Evolutionary conservation across 2,113 vertebrate genomes (phyloP).

Genomic region (Sylvicapra grimmia): DNA sequence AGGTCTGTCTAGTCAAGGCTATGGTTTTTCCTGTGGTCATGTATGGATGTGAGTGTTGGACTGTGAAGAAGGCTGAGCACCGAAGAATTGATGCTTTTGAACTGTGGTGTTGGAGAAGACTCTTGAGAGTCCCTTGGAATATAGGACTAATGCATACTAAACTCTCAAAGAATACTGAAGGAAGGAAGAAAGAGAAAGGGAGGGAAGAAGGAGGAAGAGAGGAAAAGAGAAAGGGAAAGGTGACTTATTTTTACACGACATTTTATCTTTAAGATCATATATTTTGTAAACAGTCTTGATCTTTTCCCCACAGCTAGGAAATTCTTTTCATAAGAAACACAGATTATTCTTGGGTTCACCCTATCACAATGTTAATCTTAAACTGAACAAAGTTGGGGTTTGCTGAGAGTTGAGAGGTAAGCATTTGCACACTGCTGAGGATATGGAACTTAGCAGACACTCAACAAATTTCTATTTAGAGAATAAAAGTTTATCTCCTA

Average conservation of each 20-base stretch:
- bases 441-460: neutral
- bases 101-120: no score
- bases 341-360: neutral
- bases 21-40: no score
- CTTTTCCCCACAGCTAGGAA: neutral
- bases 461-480: neutral
- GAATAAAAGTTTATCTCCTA: neutral
- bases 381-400: neutral
- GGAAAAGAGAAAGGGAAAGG: neutral
- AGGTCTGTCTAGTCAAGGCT: no score
- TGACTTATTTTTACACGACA: neutral
- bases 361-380: neutral
- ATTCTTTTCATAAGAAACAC: neutral
- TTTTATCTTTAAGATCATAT: neutral
- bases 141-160: neutral
- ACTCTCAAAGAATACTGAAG: neutral
- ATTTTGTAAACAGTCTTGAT: neutral
- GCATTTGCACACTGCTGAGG: rapidly evolving
- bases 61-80: no score
- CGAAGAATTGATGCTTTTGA: no score
- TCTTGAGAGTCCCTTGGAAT: no score
- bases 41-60: no score
- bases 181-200: rapidly evolving
- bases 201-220: neutral
- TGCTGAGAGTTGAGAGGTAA: neutral